Conservation (phyloP, 2,888 invertebrate genomes). For the Koerneria pararmatus region DNA sequence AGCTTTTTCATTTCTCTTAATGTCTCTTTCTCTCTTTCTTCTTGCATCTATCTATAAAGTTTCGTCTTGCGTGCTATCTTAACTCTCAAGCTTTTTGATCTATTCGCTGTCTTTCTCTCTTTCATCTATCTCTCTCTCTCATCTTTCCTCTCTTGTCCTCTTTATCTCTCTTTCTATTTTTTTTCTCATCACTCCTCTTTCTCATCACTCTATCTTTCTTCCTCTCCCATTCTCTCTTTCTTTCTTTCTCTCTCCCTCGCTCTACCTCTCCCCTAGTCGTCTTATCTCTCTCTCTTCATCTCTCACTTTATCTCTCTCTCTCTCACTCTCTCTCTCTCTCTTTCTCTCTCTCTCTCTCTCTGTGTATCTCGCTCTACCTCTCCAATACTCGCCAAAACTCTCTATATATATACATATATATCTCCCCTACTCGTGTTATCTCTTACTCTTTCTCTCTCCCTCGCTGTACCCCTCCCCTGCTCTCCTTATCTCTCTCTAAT, state of each 20-base stretch:
- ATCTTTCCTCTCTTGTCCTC: not conserved
- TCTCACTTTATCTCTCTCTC: too few species aligned
- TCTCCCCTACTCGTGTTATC: not conserved
- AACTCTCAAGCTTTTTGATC: not conserved
- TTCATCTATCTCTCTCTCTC: not conserved
- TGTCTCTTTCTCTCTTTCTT: too few species aligned
- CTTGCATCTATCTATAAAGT: too few species aligned
- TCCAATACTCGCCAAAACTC: not conserved
- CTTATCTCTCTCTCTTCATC: too few species aligned
- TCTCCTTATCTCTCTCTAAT: not conserved
- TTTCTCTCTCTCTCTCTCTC: not conserved
- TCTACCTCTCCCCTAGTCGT: too few species aligned
- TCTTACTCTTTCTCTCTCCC: not conserved
- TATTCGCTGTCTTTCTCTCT: slow-evolving; percentile 6
- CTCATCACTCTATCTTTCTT: slow-evolving; percentile 13
- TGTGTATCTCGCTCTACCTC: too few species aligned
- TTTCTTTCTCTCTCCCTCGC: slow-evolving; percentile 6
- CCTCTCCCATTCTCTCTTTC: too few species aligned
- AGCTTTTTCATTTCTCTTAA: too few species aligned
- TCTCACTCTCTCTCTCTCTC: too few species aligned
- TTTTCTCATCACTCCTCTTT: slow-evolving; percentile 7
- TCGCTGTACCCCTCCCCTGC: not conserved
- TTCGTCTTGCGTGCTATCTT: too few species aligned
- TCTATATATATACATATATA: too few species aligned
- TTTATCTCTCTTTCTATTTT: not conserved